Evolutionary conservation across 1,140 invertebrate genomes (phyloP), one percentile per base, ranked within the genome.

Genomic region (Caenorhabditis briggsae): DNA sequence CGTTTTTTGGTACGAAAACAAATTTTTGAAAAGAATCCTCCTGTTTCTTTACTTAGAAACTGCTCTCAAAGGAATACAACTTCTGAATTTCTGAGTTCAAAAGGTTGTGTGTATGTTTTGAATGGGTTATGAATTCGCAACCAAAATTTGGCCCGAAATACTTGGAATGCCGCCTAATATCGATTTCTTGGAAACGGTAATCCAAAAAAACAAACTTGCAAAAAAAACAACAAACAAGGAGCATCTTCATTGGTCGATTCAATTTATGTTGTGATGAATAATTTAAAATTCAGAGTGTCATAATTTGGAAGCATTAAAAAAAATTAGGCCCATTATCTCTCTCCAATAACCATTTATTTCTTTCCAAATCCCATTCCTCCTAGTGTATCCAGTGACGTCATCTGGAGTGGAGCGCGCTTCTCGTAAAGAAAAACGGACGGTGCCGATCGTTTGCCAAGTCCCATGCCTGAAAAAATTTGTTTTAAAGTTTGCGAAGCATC

Each of bases 351-450:
- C 9, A n/a, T n/a, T 74, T 18, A 46, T 25, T 48, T 74, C 41
- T 18, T 74, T 74, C 65, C 65, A 41, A 74, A 74, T 46, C 65
- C 65, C 65, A 74, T 74, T 74, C 65, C 65, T 18, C 41, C 65
- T 14, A 74, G 65, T 6, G 65, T 74, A 74, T 74, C 65, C 16
- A 74, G n/a, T 20, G 65, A 74, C 6, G 20, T 46, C 16, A 74
- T 12, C 7, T 11, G 43, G 8, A 46, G 65, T n/a, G 12, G 14
- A n/a, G 65, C 65, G 9, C 65, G 65, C 18, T 74, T 74, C 41
- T 74, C 43, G 41, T 46, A 74, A 3, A 74, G 5, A 16, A 46
- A 74, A 18, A 74, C 12, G 5, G 20, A 9, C 5, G 65, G n/a
- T 46, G 65, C 20, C n/a, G 65, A 74, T 74, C 65, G 33, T 74